phyloP scores from a whole-genome alignment of 2,797 vertebrate genomes.

The Scolopax bukidnonensis region DNA sequence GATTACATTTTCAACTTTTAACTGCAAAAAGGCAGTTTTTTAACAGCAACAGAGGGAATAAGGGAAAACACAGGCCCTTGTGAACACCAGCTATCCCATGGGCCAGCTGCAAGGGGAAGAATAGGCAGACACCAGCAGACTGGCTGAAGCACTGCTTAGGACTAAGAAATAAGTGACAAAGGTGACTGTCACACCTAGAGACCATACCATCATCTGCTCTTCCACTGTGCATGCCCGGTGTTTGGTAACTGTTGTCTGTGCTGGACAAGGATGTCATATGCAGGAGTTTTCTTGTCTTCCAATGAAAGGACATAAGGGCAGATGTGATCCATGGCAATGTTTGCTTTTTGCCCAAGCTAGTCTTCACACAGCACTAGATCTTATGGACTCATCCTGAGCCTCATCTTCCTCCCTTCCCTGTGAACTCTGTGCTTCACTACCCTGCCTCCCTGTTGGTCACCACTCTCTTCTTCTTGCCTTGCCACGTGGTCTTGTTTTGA shows the following conservation, averaged over 20 bases:
- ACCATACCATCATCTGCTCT: background rate
- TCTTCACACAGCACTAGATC: background rate
- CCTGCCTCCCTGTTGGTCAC: background rate
- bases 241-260: background rate
- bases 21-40: background rate
- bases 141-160: background rate
- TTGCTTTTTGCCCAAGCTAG: background rate
- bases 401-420: background rate
- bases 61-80: background rate
- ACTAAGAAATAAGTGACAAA: background rate
- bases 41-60: background rate
- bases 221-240: background rate
- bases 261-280: background rate
- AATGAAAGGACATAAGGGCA: background rate
- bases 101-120: background rate
- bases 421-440: background rate
- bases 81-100: rapidly evolving
- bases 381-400: background rate
- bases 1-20: background rate
- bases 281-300: background rate
- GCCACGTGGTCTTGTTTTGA: background rate
- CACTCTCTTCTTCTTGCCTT: background rate
- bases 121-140: rapidly evolving
- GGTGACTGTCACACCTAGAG: background rate
- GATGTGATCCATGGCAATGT: background rate